Conservation (phyloP, 2,797 vertebrate species). For the Sebastes kiyomatsui region DNA sequence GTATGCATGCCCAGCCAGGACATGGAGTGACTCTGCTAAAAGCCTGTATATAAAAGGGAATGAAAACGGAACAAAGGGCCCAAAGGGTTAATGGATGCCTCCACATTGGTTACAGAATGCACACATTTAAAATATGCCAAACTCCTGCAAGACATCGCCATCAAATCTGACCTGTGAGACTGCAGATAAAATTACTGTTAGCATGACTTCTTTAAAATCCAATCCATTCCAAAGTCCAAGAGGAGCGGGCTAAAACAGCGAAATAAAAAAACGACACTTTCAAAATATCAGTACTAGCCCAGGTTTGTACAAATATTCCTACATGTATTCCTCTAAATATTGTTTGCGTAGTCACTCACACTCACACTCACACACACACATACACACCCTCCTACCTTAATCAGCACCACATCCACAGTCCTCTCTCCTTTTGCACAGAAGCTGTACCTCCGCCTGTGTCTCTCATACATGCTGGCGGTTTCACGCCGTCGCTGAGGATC, state of each 20-base stretch:
- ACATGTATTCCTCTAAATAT: background rate
- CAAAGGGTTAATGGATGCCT: background rate
- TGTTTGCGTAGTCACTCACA: background rate
- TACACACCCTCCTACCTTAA: constrained; percentile 86
- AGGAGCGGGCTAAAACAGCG: background rate
- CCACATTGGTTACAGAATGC: background rate
- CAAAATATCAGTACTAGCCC: background rate
- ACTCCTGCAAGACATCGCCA: background rate
- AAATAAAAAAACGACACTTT: background rate
- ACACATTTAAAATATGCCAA: background rate
- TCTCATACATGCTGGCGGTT: constrained; percentile 89
- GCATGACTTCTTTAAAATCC: background rate
- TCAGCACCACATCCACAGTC: constrained; percentile 89
- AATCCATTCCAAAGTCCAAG: background rate
- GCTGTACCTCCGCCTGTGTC: constrained; percentile 92
- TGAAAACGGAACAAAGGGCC: background rate
- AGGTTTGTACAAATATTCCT: background rate
- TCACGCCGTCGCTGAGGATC: background rate
- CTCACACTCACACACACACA: background rate
- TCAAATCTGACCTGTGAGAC: background rate
- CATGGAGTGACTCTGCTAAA: background rate
- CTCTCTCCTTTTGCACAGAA: constrained; percentile 90
- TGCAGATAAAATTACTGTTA: background rate
- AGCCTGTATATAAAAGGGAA: background rate
- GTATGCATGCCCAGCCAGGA: background rate